Percentiles rank a stretch among this genome's conserved stretches.
Evolutionary conservation across 2,797 vertebrate species (phyloP).

Genomic region (Capromys pilorides): DNA sequence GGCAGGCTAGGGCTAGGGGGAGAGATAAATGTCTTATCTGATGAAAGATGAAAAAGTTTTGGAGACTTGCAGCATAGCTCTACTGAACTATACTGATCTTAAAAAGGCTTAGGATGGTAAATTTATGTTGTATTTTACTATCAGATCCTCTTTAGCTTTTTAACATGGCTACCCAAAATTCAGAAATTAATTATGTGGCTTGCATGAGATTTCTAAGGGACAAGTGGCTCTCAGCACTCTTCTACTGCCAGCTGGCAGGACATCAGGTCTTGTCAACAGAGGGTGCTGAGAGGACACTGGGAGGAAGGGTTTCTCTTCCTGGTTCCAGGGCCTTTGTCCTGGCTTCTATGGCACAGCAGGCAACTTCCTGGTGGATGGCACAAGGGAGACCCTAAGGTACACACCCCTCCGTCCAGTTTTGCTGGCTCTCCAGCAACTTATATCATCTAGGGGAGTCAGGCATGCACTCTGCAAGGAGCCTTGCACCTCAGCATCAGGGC

Average conservation of each 20-base stretch:
- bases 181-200: not conserved
- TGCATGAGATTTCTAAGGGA: not conserved
- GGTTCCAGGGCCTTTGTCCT: not conserved
- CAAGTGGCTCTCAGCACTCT: not conserved
- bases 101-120: not conserved
- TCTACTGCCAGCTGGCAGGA: not conserved
- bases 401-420: not conserved
- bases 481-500: not conserved
- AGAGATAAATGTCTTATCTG: not conserved
- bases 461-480: not conserved
- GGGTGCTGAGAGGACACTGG: conserved; percentile 48
- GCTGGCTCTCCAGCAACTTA: not conserved
- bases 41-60: not conserved
- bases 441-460: no score
- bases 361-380: conserved; percentile 9
- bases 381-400: not conserved
- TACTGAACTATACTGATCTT: not conserved
- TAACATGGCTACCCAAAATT: not conserved
- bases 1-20: not conserved
- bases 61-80: not conserved
- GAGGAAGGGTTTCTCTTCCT: not conserved
- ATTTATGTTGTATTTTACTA: not conserved
- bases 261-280: conserved; percentile 27
- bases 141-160: not conserved
- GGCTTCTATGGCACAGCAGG: not conserved